phyloP scores from a whole-genome alignment of 2,888 invertebrate genomes.

The Tenthredo scrophulariae region DNA sequence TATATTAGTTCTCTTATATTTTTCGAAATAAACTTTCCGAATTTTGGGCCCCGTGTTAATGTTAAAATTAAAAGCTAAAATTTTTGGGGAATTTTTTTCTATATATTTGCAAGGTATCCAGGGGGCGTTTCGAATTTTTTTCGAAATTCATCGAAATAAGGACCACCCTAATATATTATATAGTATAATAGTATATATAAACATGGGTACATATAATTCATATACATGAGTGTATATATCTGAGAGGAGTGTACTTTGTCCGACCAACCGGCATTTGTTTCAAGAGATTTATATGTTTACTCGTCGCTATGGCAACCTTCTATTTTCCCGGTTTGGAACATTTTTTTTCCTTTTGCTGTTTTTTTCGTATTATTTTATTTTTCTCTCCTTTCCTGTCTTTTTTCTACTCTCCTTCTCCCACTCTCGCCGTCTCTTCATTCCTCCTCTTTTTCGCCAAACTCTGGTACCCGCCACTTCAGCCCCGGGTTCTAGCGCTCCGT shows the following conservation, averaged over 20 bases:
- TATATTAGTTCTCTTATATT: too few relatives aligned
- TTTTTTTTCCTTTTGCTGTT: conserved; percentile 66
- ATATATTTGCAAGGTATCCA: too few relatives aligned
- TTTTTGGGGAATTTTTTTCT: too few relatives aligned
- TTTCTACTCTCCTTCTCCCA: conserved; percentile 28
- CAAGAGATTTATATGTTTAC: conserved; percentile 76
- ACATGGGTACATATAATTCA: not conserved
- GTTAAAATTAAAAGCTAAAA: too few relatives aligned
- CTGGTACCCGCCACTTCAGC: conserved; percentile 31
- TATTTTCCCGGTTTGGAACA: conserved; percentile 70
- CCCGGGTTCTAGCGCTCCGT: conserved; percentile 60
- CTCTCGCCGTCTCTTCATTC: conserved; percentile 37
- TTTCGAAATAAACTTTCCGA: too few relatives aligned
- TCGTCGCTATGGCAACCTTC: conserved; percentile 75
- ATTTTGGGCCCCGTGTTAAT: too few relatives aligned
- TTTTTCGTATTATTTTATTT: conserved; percentile 46
- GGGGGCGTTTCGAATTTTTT: too few relatives aligned
- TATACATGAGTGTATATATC: not conserved
- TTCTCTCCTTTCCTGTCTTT: conserved; percentile 40
- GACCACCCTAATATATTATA: too few relatives aligned
- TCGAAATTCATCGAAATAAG: too few relatives aligned
- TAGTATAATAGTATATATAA: too few relatives aligned
- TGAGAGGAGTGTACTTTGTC: conserved; percentile 15
- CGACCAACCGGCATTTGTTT: conserved; percentile 45
- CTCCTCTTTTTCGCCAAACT: conserved; percentile 33